phyloP scores from a whole-genome alignment of 2,113 vertebrate genomes.

The Brachyhypopomus occidentalis region DNA sequence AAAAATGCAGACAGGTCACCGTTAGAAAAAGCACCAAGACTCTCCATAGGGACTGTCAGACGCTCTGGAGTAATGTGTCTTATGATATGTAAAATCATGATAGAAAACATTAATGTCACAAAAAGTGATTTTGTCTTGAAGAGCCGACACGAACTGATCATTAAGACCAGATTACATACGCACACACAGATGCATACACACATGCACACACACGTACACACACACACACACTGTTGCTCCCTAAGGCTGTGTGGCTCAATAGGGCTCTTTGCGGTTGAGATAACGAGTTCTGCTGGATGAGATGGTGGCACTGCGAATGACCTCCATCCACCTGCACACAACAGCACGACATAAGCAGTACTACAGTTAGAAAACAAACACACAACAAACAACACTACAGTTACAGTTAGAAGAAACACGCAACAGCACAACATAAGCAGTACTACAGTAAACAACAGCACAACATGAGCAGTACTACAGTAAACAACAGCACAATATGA shows the following conservation, averaged over 20 bases:
- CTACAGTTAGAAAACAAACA: not conserved
- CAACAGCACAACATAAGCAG: not conserved
- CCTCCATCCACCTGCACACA: slow-evolving; percentile 92
- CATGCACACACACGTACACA: slow-evolving; percentile 6
- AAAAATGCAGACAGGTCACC: slow-evolving; percentile 76
- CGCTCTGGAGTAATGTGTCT: slow-evolving; percentile 64
- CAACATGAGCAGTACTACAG: too few species aligned
- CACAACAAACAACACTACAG: not conserved
- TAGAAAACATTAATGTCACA: slow-evolving; percentile 64
- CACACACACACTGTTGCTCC: slow-evolving; percentile 18
- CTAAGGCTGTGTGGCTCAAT: slow-evolving; percentile 70
- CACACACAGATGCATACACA: not conserved
- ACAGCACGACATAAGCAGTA: not conserved
- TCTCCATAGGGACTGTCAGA: slow-evolving; percentile 67
- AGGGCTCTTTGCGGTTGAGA: slow-evolving; percentile 86
- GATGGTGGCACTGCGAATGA: slow-evolving; percentile 94
- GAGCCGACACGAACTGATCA: slow-evolving; percentile 42
- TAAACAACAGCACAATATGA: too few species aligned
- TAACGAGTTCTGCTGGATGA: slow-evolving; percentile 78
- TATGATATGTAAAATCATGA: slow-evolving; percentile 52
- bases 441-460: not conserved
- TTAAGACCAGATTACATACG: slow-evolving; percentile 29
- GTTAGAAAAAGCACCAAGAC: slow-evolving; percentile 73
- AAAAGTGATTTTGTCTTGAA: slow-evolving; percentile 38
- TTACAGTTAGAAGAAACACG: too few species aligned